Conservation (phyloP, 2,888 invertebrate species). For the Leptopterna dolabrata region DNA sequence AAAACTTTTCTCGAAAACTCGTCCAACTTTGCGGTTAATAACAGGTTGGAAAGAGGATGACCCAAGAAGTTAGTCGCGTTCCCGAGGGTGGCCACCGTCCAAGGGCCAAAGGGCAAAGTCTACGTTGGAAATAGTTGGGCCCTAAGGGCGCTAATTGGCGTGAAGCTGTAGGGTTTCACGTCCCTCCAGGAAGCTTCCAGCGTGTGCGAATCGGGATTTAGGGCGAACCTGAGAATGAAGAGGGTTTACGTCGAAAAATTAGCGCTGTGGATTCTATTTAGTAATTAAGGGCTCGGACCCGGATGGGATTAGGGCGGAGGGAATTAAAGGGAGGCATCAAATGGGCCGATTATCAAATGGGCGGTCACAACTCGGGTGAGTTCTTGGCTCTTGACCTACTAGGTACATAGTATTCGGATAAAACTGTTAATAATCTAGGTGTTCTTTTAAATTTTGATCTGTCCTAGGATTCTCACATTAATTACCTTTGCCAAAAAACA, state of each 20-base stretch:
- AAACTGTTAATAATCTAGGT: too few species aligned
- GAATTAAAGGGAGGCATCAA: background rate
- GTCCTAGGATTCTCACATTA: too few species aligned
- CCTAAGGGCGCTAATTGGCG: background rate
- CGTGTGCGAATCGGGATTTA: background rate
- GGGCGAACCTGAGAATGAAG: background rate
- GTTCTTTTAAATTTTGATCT: too few species aligned
- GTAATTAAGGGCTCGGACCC: background rate
- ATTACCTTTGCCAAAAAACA: too few species aligned
- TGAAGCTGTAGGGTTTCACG: background rate
- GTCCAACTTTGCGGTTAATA: background rate
- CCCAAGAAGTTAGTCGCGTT: background rate
- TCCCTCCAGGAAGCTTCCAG: background rate
- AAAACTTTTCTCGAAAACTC: background rate
- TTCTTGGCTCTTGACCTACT: too few species aligned
- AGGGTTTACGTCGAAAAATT: background rate
- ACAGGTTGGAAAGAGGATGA: background rate
- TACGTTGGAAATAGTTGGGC: background rate
- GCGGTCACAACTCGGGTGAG: too few species aligned
- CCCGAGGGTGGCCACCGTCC: background rate
- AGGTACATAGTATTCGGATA: too few species aligned
- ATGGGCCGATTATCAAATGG: too few species aligned
- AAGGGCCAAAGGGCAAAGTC: background rate
- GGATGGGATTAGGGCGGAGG: background rate
- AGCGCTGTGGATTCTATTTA: background rate